Evolutionary conservation across 2,113 vertebrate genomes (phyloP), one percentile per base, ranked within the genome.

Genomic region (Loxodonta africana): DNA sequence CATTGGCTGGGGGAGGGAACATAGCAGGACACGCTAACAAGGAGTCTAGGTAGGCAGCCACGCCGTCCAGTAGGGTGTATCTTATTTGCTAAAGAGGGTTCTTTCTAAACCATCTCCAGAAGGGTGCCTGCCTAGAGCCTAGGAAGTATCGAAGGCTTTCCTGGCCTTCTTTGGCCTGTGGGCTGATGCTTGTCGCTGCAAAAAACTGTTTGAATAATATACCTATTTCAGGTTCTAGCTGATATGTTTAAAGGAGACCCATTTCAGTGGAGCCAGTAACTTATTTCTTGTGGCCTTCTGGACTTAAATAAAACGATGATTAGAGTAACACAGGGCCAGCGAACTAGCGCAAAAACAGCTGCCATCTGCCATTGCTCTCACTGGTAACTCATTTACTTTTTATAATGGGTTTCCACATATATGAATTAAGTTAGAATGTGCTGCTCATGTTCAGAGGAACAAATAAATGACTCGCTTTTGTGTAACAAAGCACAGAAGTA

Each of bases 381-480:
- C 0, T 37, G 92, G 95, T 95, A 94, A 89, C 90, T 97, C 37
- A 4, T 94, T 98, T 95, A 37, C 84, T 97, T 97, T 95, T 92
- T 90, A 71, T 95, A 96, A 96, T 2, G 23, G 63, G 3, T 28
- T 95, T 28, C 73, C 94, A 77, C 94, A 53, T 95, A 73, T 95
- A 86, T 15, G 98, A 98, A 96, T 95, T 87, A 85, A 97, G 97
- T 98, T 96, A 96, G 95, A 88, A 95, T 67, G 1, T 77, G 83
- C 88, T 88, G 88, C 95, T 94, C 26, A 0, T 91, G 91, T 97
- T 98, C 95, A 83, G 97, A 97, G 98, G 97, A 98, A 96, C 98
- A 98, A 96, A 92, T 94, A 30, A 97, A 97, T 87, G 26, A 86
- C 98, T 97, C 77, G 95, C 98, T 98, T 98, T 98, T 98, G 98